Evolutionary conservation across 2,888 invertebrate species (phyloP).

Genomic region (Latheticus oryzae): DNA sequence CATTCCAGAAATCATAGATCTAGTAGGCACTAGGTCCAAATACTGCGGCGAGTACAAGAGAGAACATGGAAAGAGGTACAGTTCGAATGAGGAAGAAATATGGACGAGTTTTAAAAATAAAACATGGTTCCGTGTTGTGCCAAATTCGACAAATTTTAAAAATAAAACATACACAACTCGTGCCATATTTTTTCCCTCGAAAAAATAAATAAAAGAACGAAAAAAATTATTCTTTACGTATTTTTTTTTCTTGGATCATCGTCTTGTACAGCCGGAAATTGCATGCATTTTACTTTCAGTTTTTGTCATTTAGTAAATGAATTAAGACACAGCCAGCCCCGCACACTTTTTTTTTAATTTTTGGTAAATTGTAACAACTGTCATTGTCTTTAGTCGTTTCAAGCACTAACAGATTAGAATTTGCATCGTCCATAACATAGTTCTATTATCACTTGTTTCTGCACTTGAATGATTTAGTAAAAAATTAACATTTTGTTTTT

Average conservation of each 20-base stretch:
- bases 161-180: conserved; percentile 9
- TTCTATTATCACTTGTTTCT: too few species aligned
- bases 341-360: conserved; percentile 46
- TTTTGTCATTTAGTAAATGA: too few species aligned
- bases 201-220: conserved; percentile 4
- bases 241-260: too few species aligned
- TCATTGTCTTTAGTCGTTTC: too few species aligned
- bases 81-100: conserved; percentile 37
- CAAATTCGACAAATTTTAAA: conserved; percentile 14
- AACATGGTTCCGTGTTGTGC: conserved; percentile 11
- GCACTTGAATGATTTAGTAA: too few species aligned
- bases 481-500: too few species aligned
- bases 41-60: conserved; percentile 99
- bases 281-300: conserved; percentile 35
- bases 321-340: conserved; percentile 56
- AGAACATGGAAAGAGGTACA: conserved; percentile 99
- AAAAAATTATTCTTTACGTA: too few species aligned
- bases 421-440: too few species aligned
- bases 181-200: conserved; percentile 14
- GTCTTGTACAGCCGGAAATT: conserved; percentile 52
- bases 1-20: conserved; percentile 99
- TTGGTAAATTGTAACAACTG: too few species aligned
- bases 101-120: conserved; percentile 17
- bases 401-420: too few species aligned
- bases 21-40: conserved; percentile 99